Evolutionary conservation across 1,140 invertebrate species (phyloP).

Genomic region (Pogonus chalceus): DNA sequence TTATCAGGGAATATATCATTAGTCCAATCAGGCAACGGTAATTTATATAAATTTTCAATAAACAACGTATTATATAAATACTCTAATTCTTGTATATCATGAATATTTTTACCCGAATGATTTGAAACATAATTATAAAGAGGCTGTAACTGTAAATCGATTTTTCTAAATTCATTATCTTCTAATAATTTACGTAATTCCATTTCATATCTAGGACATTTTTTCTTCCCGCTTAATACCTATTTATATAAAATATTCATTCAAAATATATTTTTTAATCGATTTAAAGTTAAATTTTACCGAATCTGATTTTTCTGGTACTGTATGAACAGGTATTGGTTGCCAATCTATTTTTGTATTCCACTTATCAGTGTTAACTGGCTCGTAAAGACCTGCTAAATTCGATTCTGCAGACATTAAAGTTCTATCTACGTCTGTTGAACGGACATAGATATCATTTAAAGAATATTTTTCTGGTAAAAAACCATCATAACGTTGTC

Average conservation of each 20-base stretch:
- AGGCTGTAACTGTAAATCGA: conserved; percentile 47
- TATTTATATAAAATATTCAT: conserved; percentile 16
- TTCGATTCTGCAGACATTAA: conserved; percentile 80
- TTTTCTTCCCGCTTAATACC: conserved; percentile 48
- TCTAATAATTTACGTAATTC: conserved; percentile 44
- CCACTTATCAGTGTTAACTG: conserved; percentile 49
- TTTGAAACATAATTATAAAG: conserved; percentile 53
- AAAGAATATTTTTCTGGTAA: conserved; percentile 41
- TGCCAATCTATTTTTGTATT: conserved; percentile 67
- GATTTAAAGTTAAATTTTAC: no score
- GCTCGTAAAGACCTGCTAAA: conserved; percentile 72
- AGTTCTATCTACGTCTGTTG: conserved; percentile 80
- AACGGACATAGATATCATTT: conserved; percentile 38
- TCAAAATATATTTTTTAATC: conserved; percentile 1
- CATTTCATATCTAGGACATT: conserved; percentile 52
- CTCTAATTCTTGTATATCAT: conserved; percentile 40
- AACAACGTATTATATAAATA: conserved; percentile 56
- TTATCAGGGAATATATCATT: conserved; percentile 41
- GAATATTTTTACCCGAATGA: conserved; percentile 46
- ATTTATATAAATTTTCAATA: conserved; percentile 62
- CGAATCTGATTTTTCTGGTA: conserved; percentile 53
- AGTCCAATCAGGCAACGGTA: conserved; percentile 64
- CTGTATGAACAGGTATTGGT: conserved; percentile 79
- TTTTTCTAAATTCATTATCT: conserved; percentile 45
- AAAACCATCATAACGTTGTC: conserved; percentile 55